Percentiles rank a stretch among this genome's conserved stretches.
These are phyloP conservation scores for Leptobrachium ailaonicum DNA, from an alignment of 2,113 vertebrate genomes.

Conservation along the genomic window DNA sequence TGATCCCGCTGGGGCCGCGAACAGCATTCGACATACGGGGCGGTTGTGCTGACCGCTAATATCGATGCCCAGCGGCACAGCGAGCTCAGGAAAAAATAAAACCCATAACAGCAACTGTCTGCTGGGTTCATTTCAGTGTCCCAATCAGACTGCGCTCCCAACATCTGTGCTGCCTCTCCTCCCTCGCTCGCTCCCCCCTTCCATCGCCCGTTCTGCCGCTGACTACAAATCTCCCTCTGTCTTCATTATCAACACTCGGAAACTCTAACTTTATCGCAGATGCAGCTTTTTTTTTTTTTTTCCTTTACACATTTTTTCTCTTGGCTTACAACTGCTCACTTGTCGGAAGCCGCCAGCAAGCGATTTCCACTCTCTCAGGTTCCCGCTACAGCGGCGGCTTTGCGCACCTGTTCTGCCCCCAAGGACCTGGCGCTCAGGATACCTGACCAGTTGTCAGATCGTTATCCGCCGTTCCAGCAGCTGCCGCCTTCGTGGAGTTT, in stretches of 20 bases:
- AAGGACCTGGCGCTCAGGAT: conserved; percentile 28
- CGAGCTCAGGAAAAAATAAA: too few relatives aligned
- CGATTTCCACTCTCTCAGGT: conserved; percentile 14
- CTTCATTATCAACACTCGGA: background rate
- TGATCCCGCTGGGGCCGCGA: too few relatives aligned
- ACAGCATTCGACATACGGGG: too few relatives aligned
- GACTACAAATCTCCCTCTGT: background rate
- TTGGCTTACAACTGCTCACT: conserved; percentile 8
- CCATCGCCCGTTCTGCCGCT: background rate
- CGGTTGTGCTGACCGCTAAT: too few relatives aligned
- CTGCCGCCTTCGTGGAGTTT: conserved; percentile 9
- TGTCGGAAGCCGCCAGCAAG: conserved; percentile 19
- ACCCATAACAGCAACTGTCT: background rate
- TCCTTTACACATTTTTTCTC: background rate
- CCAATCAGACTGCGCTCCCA: background rate
- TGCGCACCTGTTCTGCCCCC: conserved; percentile 30
- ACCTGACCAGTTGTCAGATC: conserved; percentile 32
- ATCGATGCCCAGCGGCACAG: too few relatives aligned
- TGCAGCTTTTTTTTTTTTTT: background rate
- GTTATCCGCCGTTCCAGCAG: conserved; percentile 21
- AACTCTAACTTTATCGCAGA: conserved; percentile 18
- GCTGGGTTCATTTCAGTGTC: background rate
- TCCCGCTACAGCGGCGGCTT: conserved; percentile 21
- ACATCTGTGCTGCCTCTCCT: background rate
- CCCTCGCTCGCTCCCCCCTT: background rate